Conservation (phyloP, 1,140 invertebrate genomes). For the Bombus superbus region DNA sequence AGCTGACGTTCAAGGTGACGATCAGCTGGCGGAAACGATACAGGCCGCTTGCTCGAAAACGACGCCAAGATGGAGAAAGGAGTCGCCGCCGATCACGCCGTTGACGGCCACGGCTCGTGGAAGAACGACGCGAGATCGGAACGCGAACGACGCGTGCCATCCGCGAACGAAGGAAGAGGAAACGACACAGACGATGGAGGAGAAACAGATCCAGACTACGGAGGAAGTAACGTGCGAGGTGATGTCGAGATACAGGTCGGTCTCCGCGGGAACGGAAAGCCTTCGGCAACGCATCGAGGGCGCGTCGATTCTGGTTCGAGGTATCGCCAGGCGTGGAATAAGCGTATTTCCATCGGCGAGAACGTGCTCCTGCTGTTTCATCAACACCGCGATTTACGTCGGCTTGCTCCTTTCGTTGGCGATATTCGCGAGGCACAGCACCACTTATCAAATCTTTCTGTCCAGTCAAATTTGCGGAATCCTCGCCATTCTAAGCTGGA, state of each 20-base stretch:
- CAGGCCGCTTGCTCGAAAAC: neutral
- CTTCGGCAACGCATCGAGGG: neutral
- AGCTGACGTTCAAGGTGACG: neutral
- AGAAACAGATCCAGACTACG: neutral
- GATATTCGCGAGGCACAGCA: conserved; percentile 63
- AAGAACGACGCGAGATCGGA: neutral
- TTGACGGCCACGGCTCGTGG: neutral
- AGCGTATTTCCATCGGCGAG: fast-evolving
- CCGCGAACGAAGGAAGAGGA: neutral
- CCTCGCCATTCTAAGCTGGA: conserved; percentile 68
- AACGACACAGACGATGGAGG: neutral
- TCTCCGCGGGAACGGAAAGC: neutral
- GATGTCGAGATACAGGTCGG: neutral
- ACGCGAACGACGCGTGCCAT: neutral
- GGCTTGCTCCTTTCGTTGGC: conserved; percentile 59
- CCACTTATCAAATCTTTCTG: conserved; percentile 71
- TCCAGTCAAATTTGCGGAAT: conserved; percentile 77
- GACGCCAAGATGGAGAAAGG: neutral
- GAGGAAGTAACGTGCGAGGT: neutral
- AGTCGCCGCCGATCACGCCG: neutral
- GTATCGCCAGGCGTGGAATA: neutral
- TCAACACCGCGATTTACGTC: conserved; percentile 21
- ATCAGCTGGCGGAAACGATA: fast-evolving
- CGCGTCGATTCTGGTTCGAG: neutral
- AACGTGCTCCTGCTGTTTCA: neutral